Base-by-base conservation (phyloP, 2,797 vertebrate genomes). In the Zalophus californianus region DNA sequence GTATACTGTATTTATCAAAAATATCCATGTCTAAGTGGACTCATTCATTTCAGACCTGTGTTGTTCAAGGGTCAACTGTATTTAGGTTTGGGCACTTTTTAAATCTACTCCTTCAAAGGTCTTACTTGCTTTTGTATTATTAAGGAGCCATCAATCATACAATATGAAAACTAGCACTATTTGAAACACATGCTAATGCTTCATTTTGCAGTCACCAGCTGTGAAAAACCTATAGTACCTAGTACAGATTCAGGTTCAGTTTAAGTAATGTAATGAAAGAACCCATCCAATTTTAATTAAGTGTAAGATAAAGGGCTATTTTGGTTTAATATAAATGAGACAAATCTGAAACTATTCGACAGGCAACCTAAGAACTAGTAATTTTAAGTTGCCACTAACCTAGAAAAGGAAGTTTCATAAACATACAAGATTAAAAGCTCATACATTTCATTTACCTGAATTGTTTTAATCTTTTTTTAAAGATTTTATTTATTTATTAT, bases 231-330 rank as follows among this genome's bases (percentile, higher is more conserved):
- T 70, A 13, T 9, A 90, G 35, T 88, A 87, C 80, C 54, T 58
- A 88, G 38, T 66, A 56, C 18, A 56, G 13, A 54, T 92, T 77
- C 56, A 90, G 15, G 35, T 90, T 85, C 64, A 96, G 50, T 38
- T 44, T 94, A 23, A 82, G 5, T 89, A 93, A 90, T 54, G 32
- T 44, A 87, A 92, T 73, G 82, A 94, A 96, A 94, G 70, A 92
- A n/a, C 29, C 60, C 58, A 44, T 12, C 66, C 9, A 77, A 0
- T 82, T 89, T 89, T 78, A 96, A 92, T 44, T 41, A 86, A 78
- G 13, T 50, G 13, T 60, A 96, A 91, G n/a, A 68, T 52, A 58
- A 89, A 97, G 25, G 23, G 20, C 50, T 56, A 21, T 78, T 94
- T 79, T 70, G 5, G 54, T 83, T 84, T 80, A 97, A 80, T 90